A percentile compares a stretch with the other conserved stretches of the same genome.
phyloP scores from a whole-genome alignment of 2,797 vertebrate genomes.

The Megalops cyprinoides region DNA sequence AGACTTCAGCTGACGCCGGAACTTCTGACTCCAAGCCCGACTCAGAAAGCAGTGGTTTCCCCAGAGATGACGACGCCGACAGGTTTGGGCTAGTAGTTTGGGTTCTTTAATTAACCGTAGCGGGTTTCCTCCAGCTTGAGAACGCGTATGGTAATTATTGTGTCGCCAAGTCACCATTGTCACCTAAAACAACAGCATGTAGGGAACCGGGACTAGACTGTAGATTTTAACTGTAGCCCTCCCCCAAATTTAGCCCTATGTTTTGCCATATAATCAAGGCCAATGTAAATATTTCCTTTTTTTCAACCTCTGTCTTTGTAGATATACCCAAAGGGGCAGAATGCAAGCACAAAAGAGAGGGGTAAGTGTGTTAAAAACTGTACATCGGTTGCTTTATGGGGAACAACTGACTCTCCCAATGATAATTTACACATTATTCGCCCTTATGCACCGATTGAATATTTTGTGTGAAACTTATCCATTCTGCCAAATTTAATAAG shows the following conservation, averaged over 20 bases:
- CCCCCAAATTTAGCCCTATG: no score
- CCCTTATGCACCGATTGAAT: no score
- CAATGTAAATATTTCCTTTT: no score
- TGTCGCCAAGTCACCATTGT: neutral
- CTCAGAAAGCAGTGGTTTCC: slow-evolving; percentile 17
- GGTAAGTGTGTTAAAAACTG: no score
- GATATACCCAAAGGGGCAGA: neutral
- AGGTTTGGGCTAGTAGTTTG: slow-evolving; percentile 53
- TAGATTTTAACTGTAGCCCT: no score
- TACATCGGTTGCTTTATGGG: no score
- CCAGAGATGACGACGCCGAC: slow-evolving; percentile 48
- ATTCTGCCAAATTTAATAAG: no score
- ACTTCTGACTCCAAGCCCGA: slow-evolving; percentile 40
- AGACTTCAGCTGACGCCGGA: slow-evolving; percentile 59
- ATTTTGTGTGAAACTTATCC: no score
- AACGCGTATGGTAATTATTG: slow-evolving; percentile 7
- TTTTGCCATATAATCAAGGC: no score
- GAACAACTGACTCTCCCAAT: no score
- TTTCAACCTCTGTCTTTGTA: neutral
- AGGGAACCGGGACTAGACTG: neutral
- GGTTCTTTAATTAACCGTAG: slow-evolving; percentile 27
- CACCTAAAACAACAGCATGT: neutral
- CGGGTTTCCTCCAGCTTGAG: slow-evolving; percentile 17
- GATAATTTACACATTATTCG: no score
- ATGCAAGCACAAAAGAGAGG: slow-evolving; percentile 9